Conservation (phyloP, 64 coral and sea anemone species). For the Exaiptasia diaphana region DNA sequence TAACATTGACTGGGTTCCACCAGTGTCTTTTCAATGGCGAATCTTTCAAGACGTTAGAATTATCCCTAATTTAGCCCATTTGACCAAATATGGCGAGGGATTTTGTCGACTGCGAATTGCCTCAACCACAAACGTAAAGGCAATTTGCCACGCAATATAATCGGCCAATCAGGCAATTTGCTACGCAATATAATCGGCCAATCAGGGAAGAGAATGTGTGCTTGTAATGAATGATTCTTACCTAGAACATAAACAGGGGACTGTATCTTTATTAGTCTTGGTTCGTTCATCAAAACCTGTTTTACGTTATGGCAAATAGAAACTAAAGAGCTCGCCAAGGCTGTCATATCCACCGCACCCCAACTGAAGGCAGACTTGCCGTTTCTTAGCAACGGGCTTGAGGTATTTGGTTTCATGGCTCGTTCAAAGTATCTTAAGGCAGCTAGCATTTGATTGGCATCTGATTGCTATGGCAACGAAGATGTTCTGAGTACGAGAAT, state of each 20-base stretch:
- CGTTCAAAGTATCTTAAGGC: constrained; percentile 75
- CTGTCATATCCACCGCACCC: constrained; percentile 67
- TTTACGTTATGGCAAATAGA: constrained; percentile 50
- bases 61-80: too few relatives aligned
- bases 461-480: constrained; percentile 54
- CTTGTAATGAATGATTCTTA: too few relatives aligned
- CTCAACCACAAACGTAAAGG: too few relatives aligned
- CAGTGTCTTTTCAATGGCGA: too few relatives aligned
- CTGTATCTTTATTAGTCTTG: constrained; percentile 50
- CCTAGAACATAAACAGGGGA: constrained; percentile 69
- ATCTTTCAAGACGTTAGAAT: too few relatives aligned
- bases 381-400: background rate
- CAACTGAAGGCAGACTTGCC: constrained; percentile 55
- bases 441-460: constrained; percentile 74
- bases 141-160: too few relatives aligned
- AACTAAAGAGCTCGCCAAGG: constrained; percentile 58
- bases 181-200: too few relatives aligned
- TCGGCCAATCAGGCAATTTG: too few relatives aligned
- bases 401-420: constrained; percentile 24
- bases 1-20: too few relatives aligned
- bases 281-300: constrained; percentile 50
- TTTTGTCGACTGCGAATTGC: too few relatives aligned
- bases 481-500: background rate
- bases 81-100: too few relatives aligned
- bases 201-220: too few relatives aligned